Evolutionary conservation across 53 echinoderm and acorn worm species (phyloP).

Genomic region (Glandiceps talaboti): DNA sequence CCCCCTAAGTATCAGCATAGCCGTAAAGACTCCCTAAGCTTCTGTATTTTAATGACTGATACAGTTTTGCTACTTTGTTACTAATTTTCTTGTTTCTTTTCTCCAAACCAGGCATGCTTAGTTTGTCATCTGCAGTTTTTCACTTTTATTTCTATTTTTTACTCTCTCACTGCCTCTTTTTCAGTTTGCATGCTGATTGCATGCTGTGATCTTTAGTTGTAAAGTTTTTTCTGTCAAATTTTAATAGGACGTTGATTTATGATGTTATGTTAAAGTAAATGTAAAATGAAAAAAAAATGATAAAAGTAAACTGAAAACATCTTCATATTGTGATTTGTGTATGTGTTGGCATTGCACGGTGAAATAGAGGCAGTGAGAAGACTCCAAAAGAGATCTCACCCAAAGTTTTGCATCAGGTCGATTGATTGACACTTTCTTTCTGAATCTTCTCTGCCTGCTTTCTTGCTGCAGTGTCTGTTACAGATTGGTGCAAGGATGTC

Average conservation of each 20-base stretch:
- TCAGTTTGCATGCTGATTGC: not conserved
- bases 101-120: not conserved
- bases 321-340: not conserved
- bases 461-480: too few species aligned
- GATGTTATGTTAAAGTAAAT: too few species aligned
- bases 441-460: not conserved
- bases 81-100: not conserved
- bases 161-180: conserved; percentile 3
- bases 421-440: too few species aligned
- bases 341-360: not conserved
- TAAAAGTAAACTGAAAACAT: too few species aligned
- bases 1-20: too few species aligned
- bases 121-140: not conserved
- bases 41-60: too few species aligned
- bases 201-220: not conserved
- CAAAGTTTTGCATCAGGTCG: not conserved
- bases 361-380: conserved; percentile 17
- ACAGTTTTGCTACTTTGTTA: too few species aligned
- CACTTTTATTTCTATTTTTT: not conserved
- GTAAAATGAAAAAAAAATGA: too few species aligned
- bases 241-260: too few species aligned
- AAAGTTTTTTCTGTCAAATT: too few species aligned
- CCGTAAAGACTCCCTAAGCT: too few species aligned
- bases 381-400: not conserved
- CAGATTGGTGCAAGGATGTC: too few species aligned